Base-by-base conservation (phyloP, 2,797 vertebrate species). In the Gymnopithys bicolor region DNA sequence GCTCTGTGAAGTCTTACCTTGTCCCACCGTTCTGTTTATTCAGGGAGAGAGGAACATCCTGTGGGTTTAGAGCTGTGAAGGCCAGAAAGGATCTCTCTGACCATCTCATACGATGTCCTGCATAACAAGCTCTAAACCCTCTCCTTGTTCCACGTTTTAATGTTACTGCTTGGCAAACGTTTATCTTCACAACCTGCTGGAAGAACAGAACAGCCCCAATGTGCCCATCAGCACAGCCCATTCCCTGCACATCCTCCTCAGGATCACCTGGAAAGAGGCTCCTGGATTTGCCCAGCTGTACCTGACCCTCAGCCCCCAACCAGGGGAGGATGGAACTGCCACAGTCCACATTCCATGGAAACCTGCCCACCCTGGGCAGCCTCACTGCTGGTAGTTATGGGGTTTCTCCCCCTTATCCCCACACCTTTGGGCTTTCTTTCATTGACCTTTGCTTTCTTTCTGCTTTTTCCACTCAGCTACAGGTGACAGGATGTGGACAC, bases 41-140 rank as follows among this genome's bases (percentile, higher is more conserved):
- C 64, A 80, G 62, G 13, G 43, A 78, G 43, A 87, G 43, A 23
- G 55, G 21, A 55, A 17, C 6, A 4, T 22, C 92, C 56, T 6
- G 0, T 13, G 58, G 35, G 49, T 69, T 90, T 62, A 41, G 5
- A 33, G 58, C 16, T 3, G 9, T 0, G 30, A 66, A 64, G 30
- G 43, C 6, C 22, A 35, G 51, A 32, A 51, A 62, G 77, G n/a
- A 69, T 30, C 59, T 87, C 66, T 10, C 19, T 4, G 64, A 48
- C 7, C 37, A 45, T 13, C 62, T 68, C 14, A 0, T 1, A 2
- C 0, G 1, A 25, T 53, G 56, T 18, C 86, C 67, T 27, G 1
- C 16, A 9, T 6, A 53, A 51, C 12, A 12, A 68, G 25, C 46
- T 75, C 77, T 13, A 41, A 80, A 52, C 53, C 39, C 41, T 45